Conservation (phyloP, 1,140 invertebrate species). For the Drosophila auraria region DNA sequence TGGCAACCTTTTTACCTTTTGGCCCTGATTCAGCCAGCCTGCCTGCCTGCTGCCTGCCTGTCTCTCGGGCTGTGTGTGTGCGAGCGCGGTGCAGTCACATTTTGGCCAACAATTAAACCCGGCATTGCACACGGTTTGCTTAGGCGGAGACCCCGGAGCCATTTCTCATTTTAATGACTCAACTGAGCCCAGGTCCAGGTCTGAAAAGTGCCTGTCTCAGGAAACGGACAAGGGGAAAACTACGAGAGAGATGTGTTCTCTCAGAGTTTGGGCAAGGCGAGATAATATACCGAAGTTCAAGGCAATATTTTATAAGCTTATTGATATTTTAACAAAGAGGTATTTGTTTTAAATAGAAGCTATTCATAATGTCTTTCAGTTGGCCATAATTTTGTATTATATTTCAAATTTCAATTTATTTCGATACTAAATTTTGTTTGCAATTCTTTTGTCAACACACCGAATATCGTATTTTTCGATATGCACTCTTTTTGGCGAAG, state of each 20-base stretch:
- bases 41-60: background rate
- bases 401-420: background rate
- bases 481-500: background rate
- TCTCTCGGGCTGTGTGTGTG: background rate
- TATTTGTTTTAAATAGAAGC: too few species aligned
- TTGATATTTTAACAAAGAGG: background rate
- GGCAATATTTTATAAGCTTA: background rate
- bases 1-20: constrained; percentile 50
- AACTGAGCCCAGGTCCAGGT: constrained; percentile 58
- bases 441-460: too few species aligned
- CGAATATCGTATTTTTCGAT: background rate
- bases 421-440: background rate
- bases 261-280: too few species aligned
- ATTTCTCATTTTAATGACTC: constrained; percentile 83
- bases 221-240: constrained; percentile 4
- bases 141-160: constrained; percentile 66
- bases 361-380: too few species aligned
- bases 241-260: constrained; percentile 14
- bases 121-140: constrained; percentile 67
- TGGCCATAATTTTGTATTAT: too few species aligned
- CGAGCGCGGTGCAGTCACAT: constrained; percentile 48
- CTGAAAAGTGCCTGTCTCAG: constrained; percentile 50
- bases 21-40: constrained; percentile 31
- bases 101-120: constrained; percentile 79
- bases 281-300: background rate